A percentile compares a stretch with the other conserved stretches of the same genome.
phyloP scores from a whole-genome alignment of 2,888 invertebrate genomes.

The Acrocyrtus sp. region DNA sequence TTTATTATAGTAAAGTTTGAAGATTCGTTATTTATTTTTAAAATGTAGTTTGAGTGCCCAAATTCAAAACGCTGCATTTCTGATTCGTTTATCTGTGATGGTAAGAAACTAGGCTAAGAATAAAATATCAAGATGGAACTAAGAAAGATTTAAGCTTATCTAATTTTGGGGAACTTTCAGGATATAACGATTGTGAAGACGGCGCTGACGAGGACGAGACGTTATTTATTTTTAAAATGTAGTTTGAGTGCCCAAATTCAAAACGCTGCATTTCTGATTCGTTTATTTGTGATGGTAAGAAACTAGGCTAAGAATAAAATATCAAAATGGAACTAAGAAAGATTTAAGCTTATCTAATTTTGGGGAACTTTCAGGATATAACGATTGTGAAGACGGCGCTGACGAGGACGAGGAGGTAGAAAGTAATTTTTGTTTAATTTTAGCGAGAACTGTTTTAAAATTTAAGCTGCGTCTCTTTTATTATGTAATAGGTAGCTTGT shows the following conservation, averaged over 20 bases:
- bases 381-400: conserved; percentile 6
- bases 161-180: neutral
- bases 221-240: too few relatives aligned
- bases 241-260: neutral
- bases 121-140: neutral
- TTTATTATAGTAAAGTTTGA: too few relatives aligned
- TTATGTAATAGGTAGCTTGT: neutral
- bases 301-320: neutral
- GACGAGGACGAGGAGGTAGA: conserved; percentile 1
- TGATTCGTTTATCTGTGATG: neutral
- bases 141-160: neutral
- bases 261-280: neutral
- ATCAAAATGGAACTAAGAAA: neutral
- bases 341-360: neutral
- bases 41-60: neutral
- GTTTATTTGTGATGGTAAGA: conserved; percentile 2
- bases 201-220: conserved; percentile 1
- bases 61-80: neutral
- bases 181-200: conserved; percentile 13
- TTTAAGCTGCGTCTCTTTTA: neutral
- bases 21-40: too few relatives aligned
- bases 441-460: neutral
- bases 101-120: neutral
- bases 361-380: neutral
- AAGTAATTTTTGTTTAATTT: neutral